Conservation (phyloP, 92 coral and sea anemone species). For the Phenganax stokvisi region DNA sequence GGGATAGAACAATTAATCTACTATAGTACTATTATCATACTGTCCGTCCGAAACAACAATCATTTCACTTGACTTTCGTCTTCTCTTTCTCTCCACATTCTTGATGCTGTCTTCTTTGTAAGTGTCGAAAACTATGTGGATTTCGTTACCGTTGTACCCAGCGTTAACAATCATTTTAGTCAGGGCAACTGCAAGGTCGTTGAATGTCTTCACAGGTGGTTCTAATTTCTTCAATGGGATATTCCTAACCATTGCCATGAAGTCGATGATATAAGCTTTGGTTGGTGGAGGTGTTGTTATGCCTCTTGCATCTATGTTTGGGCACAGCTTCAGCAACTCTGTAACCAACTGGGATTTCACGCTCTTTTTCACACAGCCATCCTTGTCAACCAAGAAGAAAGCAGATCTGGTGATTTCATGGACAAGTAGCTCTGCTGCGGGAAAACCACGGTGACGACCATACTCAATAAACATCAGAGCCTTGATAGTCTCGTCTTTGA, state of each 20-base stretch:
- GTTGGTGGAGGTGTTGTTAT: constrained; percentile 1
- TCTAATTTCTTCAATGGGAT: constrained; percentile 4
- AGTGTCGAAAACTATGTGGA: constrained; percentile 4
- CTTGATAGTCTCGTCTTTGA: constrained; percentile 30
- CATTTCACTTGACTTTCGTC: constrained; percentile 8
- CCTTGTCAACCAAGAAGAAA: constrained; percentile 17
- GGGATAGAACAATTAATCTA: too few relatives aligned
- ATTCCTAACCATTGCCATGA: constrained; percentile 17
- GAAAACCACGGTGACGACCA: constrained; percentile 18
- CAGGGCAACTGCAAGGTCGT: constrained; percentile 11
- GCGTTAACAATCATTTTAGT: constrained; percentile 10
- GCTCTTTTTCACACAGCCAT: constrained; percentile 25
- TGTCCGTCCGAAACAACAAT: not conserved
- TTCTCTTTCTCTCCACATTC: constrained; percentile 16
- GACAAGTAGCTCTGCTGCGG: constrained; percentile 9
- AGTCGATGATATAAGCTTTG: not conserved
- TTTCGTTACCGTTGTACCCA: constrained; percentile 5
- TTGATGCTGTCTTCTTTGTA: constrained; percentile 17
- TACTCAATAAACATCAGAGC: constrained; percentile 31
- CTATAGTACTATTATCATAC: too few relatives aligned
- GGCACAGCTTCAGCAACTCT: constrained; percentile 27
- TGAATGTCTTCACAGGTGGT: constrained; percentile 15
- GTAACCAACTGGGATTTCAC: constrained; percentile 3
- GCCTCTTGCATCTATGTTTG: constrained; percentile 12
- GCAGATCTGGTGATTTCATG: constrained; percentile 17